Evolutionary conservation across 2,797 vertebrate genomes (phyloP).

Genomic region (Erethizon dorsatum): DNA sequence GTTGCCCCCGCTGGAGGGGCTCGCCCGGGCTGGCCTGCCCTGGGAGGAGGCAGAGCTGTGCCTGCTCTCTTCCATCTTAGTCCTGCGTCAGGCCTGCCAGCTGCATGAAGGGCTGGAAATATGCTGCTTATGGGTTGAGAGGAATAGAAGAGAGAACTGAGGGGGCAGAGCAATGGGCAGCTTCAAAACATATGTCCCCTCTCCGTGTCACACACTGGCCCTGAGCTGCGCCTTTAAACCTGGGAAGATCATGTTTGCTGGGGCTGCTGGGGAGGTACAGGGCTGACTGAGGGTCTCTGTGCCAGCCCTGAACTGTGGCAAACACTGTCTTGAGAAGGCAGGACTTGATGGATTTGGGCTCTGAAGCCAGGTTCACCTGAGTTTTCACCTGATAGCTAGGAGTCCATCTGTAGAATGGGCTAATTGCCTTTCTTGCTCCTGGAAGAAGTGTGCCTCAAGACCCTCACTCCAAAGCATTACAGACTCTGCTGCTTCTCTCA

Average conservation of each 20-base stretch:
- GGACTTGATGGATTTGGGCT: background rate
- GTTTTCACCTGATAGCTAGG: background rate
- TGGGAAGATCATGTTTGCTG: background rate
- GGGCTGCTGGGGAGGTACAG: background rate
- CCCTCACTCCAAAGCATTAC: background rate
- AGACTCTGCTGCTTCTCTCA: background rate
- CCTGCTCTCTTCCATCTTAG: background rate
- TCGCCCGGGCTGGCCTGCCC: conserved; percentile 53
- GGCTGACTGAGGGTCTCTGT: background rate
- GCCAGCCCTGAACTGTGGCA: background rate
- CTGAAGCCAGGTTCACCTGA: background rate
- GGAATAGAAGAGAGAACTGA: background rate
- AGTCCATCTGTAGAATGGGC: conserved; percentile 34
- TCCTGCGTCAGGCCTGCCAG: conserved; percentile 14
- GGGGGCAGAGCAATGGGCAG: background rate
- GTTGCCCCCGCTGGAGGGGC: conserved; percentile 68
- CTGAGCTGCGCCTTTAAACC: background rate
- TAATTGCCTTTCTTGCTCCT: conserved; percentile 26
- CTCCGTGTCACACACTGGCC: rapidly evolving
- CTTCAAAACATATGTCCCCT: background rate
- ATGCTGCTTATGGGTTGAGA: background rate
- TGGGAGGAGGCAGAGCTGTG: background rate
- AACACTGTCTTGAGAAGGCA: background rate
- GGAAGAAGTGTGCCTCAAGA: background rate
- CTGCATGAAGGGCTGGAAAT: background rate